phyloP scores from a whole-genome alignment of 1,140 invertebrate genomes.

The Cyclargus thomasi region DNA sequence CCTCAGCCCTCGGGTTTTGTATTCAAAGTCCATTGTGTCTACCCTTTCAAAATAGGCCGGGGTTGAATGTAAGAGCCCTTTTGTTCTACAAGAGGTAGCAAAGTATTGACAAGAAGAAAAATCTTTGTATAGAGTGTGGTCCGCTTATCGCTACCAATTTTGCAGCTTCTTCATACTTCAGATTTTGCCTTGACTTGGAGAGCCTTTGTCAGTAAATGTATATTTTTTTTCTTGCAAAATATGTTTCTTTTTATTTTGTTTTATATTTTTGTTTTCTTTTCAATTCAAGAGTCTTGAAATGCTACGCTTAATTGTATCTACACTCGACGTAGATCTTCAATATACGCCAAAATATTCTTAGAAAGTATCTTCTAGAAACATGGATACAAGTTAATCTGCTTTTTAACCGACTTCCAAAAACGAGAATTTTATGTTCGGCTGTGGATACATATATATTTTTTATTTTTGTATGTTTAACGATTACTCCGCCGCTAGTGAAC shows the following conservation, averaged over 20 bases:
- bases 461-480: no score
- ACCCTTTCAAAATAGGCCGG: conserved; percentile 30
- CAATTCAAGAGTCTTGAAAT: no score
- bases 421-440: no score
- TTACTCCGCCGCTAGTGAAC: no score
- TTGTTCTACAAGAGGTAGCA: conserved; percentile 26
- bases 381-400: no score
- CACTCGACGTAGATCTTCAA: not conserved
- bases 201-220: conserved; percentile 18
- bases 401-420: no score
- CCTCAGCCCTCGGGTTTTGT: conserved; percentile 2
- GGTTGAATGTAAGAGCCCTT: conserved; percentile 26
- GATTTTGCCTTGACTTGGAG: conserved; percentile 25
- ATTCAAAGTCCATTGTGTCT: conserved; percentile 25
- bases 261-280: not conserved
- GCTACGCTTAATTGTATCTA: no score
- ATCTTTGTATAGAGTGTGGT: conserved; percentile 32
- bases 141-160: conserved; percentile 31
- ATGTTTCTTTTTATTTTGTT: conserved; percentile 1
- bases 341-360: no score
- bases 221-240: conserved; percentile 8
- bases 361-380: no score
- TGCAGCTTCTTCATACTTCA: conserved; percentile 14
- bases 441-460: no score
- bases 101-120: conserved; percentile 28